phyloP scores from a whole-genome alignment of 1,140 invertebrate genomes.

The Aphis craccivora region DNA sequence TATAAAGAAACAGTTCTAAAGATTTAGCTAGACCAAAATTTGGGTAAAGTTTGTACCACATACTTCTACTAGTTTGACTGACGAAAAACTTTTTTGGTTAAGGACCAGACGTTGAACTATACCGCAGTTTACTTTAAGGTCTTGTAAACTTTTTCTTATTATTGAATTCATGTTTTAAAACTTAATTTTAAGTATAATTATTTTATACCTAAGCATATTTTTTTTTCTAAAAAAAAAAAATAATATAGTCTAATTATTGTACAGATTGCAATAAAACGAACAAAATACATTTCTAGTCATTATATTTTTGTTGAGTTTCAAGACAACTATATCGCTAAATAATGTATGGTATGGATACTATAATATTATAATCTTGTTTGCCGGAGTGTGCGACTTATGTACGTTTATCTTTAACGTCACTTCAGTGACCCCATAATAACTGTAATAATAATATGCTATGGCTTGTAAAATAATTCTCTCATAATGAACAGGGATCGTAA shows the following conservation, averaged over 20 bases:
- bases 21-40: neutral
- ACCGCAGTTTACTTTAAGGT: neutral
- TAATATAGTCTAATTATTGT: neutral
- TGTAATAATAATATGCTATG: neutral
- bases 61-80: slow-evolving; percentile 23
- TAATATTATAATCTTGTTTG: neutral
- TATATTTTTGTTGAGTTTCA: neutral
- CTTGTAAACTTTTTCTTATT: neutral
- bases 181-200: neutral
- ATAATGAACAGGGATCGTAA: neutral
- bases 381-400: neutral
- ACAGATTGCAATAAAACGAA: neutral
- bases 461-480: neutral
- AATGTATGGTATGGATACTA: neutral
- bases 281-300: neutral
- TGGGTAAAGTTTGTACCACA: neutral
- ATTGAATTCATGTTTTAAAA: neutral
- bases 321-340: neutral
- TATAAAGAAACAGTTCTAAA: neutral
- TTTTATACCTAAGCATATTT: neutral
- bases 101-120: slow-evolving; percentile 3
- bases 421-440: neutral
- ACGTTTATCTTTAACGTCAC: neutral
- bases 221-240: neutral
- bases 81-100: slow-evolving; percentile 15